Conservation (phyloP, 2,797 vertebrate species). For the Decapterus maruadsi region DNA sequence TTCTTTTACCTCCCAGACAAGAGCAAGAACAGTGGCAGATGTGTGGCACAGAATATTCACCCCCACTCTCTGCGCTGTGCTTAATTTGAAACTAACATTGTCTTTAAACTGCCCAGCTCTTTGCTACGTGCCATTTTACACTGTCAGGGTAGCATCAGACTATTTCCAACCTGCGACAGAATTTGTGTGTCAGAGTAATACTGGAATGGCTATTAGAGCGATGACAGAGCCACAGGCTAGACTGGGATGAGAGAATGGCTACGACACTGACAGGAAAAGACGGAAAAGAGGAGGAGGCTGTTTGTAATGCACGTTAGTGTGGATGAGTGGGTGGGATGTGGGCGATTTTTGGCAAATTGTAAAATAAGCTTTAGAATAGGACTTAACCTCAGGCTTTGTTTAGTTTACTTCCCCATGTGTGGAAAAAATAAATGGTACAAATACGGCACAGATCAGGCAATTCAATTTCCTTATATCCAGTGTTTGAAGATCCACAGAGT, state of each 20-base stretch:
- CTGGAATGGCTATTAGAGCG: conserved; percentile 52
- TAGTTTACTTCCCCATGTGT: conserved; percentile 2
- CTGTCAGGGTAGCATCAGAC: conserved; percentile 26
- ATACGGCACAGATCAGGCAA: not conserved
- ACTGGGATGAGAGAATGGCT: conserved; percentile 65
- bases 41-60: conserved; percentile 38
- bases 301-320: conserved; percentile 22
- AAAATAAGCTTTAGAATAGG: not conserved
- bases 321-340: conserved; percentile 2
- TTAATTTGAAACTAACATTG: conserved; percentile 4
- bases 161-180: conserved; percentile 53
- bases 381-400: not conserved
- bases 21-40: conserved; percentile 57
- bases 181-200: conserved; percentile 31
- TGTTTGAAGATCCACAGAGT: not conserved
- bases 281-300: conserved; percentile 36
- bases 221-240: conserved; percentile 58
- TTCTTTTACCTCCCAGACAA: conserved; percentile 30
- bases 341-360: not conserved
- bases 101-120: conserved; percentile 19
- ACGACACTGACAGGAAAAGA: conserved; percentile 56
- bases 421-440: not conserved
- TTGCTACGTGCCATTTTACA: conserved; percentile 18
- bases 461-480: not conserved
- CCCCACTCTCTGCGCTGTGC: not conserved